Base-by-base conservation (phyloP, 2,113 vertebrate genomes). In the Brachyhypopomus occidentalis region DNA sequence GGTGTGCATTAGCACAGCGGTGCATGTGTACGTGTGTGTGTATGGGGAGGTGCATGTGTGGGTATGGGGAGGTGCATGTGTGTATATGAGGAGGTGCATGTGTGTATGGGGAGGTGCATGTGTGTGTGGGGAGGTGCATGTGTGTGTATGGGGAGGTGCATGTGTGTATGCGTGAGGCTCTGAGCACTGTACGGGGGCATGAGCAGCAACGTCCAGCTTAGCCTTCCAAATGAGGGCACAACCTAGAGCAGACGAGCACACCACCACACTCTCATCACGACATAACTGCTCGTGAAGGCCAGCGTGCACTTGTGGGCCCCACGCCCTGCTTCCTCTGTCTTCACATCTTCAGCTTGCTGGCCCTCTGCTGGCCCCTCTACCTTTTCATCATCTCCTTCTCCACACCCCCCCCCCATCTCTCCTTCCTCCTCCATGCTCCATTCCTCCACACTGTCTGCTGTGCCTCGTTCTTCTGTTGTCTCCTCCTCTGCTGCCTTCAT, bases 361-460 rank as follows among this genome's bases (percentile, higher is more conserved):
- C 45, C 9, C 14, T 41, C 4, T 36, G 45, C 45, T 52, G 12
- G 45, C 12, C 45, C 30, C 55, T 14, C 11, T 25, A 60, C 12
- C 30, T 67, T 36, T 69, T 63, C 20, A 41, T 56, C 20, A 8
- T 75, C 34, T 71, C 30, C 19, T 71, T 79, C n/a, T 75, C 71
- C n/a, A 48, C 73, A 36, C 30, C 27, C 25, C 69, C 69, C 60
- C 30, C 1, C 45, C 59, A 23, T 72, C 38, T 20, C 58, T 38
- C 17, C 76, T 6, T 25, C 69, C 19, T 82, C 64, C 83, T 79
- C 64, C 52, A 84, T 67, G 71, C 63, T 45, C 41, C 41, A 45
- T 86, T 88, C 25, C 72, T 62, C 48, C 7, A 1, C n/a, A 27
- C 58, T 34, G 38, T 60, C 16, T 74, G 23, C 6, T 66, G 7